Base-by-base conservation (phyloP, 2,797 vertebrate genomes). In the Strix occidentalis region DNA sequence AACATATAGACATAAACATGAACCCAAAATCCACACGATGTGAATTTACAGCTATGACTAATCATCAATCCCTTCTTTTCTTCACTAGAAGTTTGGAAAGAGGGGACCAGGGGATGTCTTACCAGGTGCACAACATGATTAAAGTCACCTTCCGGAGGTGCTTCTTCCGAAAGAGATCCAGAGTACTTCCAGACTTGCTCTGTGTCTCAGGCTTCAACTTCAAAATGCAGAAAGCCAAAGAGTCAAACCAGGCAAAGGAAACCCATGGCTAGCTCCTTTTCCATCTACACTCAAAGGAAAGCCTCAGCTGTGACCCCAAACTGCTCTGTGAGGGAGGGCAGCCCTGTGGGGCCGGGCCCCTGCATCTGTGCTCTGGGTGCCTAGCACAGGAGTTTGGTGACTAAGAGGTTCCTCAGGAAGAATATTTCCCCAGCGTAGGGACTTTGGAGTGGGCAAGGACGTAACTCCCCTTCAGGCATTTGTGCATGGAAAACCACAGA, bases 91-190 rank as follows among this genome's bases (percentile, higher is more conserved):
- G 4, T 37, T 7, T 7, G 2, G 17, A 19, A 41, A 74, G 14
- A 92, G 9, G 5, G n/a, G 2, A 72, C 10, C 5, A 50, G 8
- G 4, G 17, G 10, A 6, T 16, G 3, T 97, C 98, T 98, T 95
- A 99, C 99, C 99, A 99, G 86, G 92, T 6, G 3, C 39, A 98
- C 23, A 86, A 96, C 98, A 99, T 98, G 54, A 99, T 85, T 26
- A 98, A 68, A 13, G 98, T 98, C 79, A 98, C 94, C 72, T 98
- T 99, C 90, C 84, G 97, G 81, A 99, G 97, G 61, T 98, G 96
- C 12, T 97, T 80, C 70, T 98, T 97, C 94, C 96, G 97, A 92
- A 99, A 98, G 85, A 99, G 98, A 92, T 99, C 99, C 97, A 99
- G 70, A 85, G 98, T 89, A 57, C 7, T 98, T 88, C 98, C 98